Conservation (phyloP, 1,140 invertebrate species). For the Tetramorium parvispinum region DNA sequence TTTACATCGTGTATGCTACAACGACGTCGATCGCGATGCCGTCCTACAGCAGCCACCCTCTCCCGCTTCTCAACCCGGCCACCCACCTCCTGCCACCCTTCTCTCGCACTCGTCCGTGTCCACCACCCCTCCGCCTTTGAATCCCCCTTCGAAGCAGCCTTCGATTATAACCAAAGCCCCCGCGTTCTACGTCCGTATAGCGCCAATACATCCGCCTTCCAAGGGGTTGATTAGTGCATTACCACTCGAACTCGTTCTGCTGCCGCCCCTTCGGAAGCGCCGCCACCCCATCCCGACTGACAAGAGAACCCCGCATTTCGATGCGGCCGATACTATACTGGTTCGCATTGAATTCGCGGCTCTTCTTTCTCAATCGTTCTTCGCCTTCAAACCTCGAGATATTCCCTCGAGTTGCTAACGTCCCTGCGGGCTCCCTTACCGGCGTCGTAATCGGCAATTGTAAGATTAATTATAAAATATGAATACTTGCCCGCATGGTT, state of each 20-base stretch:
- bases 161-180: constrained; percentile 83
- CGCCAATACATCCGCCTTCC: constrained; percentile 81
- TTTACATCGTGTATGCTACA: constrained; percentile 84
- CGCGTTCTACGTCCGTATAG: constrained; percentile 72
- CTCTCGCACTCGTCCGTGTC: constrained; percentile 73
- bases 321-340: constrained; percentile 61
- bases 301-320: constrained; percentile 65
- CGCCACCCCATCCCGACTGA: constrained; percentile 46
- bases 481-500: constrained; percentile 43
- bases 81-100: constrained; percentile 72
- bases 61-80: constrained; percentile 51
- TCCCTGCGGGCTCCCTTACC: constrained; percentile 66
- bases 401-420: constrained; percentile 68
- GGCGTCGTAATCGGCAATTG: constrained; percentile 78
- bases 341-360: constrained; percentile 67
- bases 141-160: constrained; percentile 76
- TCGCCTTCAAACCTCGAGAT: constrained; percentile 68
- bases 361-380: constrained; percentile 44
- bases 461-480: constrained; percentile 80
- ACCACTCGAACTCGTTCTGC: constrained; percentile 74
- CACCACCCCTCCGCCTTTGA: constrained; percentile 74
- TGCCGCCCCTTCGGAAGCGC: constrained; percentile 32
- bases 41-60: constrained; percentile 72
- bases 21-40: constrained; percentile 80
- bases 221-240: constrained; percentile 83